These are phyloP conservation scores for cattle (Bos taurus) DNA, from an alignment of 2,113 vertebrate species.

Conservation along the genomic window DNA sequence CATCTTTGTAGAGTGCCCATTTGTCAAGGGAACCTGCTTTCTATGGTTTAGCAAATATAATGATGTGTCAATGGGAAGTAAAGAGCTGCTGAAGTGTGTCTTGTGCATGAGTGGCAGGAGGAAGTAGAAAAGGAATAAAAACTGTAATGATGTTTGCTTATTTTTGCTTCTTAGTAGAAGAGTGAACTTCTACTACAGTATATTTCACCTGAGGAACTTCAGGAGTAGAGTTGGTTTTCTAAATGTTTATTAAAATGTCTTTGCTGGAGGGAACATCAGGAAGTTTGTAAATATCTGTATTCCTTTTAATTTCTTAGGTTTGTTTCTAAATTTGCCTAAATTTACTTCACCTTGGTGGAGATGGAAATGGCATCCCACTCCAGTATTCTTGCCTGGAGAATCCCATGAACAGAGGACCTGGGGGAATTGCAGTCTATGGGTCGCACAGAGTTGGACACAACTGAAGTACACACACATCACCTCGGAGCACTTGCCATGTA, in stretches of 20 bases:
- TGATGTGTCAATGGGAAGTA: neutral
- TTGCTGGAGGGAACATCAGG: neutral
- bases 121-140: conserved; percentile 17
- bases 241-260: neutral
- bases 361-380: neutral
- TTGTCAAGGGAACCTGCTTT: neutral
- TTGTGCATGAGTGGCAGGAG: neutral
- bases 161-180: neutral
- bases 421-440: neutral
- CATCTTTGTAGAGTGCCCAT: neutral
- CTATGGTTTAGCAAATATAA: neutral
- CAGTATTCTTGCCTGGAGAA: neutral
- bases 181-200: neutral
- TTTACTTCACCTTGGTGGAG: neutral
- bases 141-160: neutral
- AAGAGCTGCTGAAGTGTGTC: neutral
- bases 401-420: neutral
- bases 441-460: neutral
- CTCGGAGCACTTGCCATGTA: neutral
- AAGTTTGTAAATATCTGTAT: conserved; percentile 24
- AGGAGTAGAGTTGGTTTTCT: neutral
- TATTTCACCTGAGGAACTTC: neutral
- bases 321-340: conserved; percentile 31
- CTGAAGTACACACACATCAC: neutral
- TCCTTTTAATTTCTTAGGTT: neutral